These are phyloP conservation scores for Amyelois transitella DNA, from an alignment of 1,140 invertebrate species.

Conservation along the genomic window DNA sequence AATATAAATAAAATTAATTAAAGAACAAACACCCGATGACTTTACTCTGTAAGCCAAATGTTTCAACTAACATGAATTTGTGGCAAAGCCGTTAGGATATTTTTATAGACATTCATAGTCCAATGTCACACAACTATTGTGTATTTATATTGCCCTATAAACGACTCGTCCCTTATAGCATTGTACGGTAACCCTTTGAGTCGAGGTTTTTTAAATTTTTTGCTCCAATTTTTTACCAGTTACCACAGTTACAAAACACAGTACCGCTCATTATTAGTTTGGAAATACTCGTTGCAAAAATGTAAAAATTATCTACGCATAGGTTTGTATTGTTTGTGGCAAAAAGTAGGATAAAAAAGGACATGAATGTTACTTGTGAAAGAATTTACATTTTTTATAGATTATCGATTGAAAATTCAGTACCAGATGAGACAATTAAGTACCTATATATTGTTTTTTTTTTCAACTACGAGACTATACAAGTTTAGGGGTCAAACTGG, in stretches of 20 bases:
- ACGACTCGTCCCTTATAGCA: conserved; percentile 34
- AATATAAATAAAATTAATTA: conserved; percentile 9
- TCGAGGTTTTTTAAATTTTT: conserved; percentile 47
- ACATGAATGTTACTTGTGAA: background rate
- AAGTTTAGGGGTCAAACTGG: too few species aligned
- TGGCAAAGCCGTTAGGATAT: conserved; percentile 42
- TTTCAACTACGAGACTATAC: too few species aligned
- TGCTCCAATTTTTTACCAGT: conserved; percentile 57
- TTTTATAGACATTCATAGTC: conserved; percentile 53
- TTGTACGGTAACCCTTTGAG: conserved; percentile 55
- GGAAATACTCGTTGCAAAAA: conserved; percentile 25
- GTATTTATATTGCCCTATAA: conserved; percentile 55
- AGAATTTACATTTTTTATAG: too few species aligned
- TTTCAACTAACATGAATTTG: conserved; percentile 30
- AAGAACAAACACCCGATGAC: conserved; percentile 16
- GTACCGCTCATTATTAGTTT: conserved; percentile 37
- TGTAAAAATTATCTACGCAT: too few species aligned
- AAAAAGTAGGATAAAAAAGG: background rate
- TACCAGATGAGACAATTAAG: too few species aligned
- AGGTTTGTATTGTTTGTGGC: too few species aligned
- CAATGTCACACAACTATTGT: conserved; percentile 53
- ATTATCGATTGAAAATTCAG: too few species aligned
- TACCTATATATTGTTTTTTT: too few species aligned
- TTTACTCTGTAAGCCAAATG: conserved; percentile 28
- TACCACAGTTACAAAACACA: conserved; percentile 64